Percentiles rank a stretch among this genome's conserved stretches.
phyloP scores from a whole-genome alignment of 2,113 vertebrate species.

The Mormyrus lacerda region DNA sequence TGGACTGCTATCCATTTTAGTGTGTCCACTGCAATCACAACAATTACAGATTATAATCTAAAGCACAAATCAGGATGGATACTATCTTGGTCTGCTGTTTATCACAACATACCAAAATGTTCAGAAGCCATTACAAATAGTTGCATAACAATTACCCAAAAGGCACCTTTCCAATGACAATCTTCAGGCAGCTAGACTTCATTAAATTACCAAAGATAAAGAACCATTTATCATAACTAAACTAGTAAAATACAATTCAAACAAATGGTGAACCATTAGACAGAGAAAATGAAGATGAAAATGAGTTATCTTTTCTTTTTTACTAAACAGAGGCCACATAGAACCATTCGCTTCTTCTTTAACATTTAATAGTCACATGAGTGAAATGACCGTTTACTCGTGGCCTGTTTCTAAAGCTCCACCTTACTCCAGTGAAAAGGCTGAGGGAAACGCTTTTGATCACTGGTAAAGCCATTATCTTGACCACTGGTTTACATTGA shows the following conservation, averaged over 20 bases:
- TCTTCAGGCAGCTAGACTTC: background rate
- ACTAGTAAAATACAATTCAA: background rate
- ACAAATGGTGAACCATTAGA: background rate
- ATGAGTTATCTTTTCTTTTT: background rate
- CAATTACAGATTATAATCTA: background rate
- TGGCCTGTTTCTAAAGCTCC: background rate
- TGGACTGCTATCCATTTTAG: background rate
- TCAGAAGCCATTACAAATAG: background rate
- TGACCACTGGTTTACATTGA: background rate
- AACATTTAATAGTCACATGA: slow-evolving; percentile 13
- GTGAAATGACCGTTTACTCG: background rate
- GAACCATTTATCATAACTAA: background rate
- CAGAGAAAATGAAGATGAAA: background rate
- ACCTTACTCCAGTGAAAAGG: slow-evolving; percentile 1
- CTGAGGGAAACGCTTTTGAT: background rate
- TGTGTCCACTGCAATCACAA: background rate
- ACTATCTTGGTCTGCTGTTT: background rate
- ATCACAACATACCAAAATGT: background rate
- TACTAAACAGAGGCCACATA: background rate
- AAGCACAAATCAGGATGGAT: background rate
- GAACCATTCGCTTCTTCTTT: background rate
- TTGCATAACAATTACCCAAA: background rate
- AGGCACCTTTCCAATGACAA: background rate
- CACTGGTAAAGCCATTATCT: background rate
- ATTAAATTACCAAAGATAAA: background rate